Evolutionary conservation across 2,888 invertebrate genomes (phyloP).

Genomic region (Rhamnusium bicolor): DNA sequence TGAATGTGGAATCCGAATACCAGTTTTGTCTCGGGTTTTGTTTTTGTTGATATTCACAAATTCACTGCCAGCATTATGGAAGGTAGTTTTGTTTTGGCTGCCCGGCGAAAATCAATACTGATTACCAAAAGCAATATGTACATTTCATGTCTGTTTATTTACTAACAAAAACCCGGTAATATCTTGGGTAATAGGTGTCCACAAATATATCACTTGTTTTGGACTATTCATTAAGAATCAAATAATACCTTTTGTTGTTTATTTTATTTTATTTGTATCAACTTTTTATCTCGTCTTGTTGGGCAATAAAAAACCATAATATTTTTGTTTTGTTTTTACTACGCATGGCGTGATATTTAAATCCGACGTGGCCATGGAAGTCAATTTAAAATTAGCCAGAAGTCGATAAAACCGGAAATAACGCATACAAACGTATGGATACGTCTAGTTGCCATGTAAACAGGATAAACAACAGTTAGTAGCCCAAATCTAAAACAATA

Average conservation of each 20-base stretch:
- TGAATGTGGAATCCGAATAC: background rate
- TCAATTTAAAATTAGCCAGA: slow-evolving; percentile 27
- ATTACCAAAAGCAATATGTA: background rate
- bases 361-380: slow-evolving; percentile 34
- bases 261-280: background rate
- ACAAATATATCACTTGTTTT: background rate
- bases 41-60: slow-evolving; percentile 20
- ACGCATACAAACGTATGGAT: slow-evolving; percentile 3
- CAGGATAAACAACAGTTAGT: slow-evolving; percentile 7
- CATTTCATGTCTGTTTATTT: slow-evolving; percentile 14
- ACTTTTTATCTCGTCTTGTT: background rate
- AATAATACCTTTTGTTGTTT: background rate
- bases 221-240: slow-evolving; percentile 1
- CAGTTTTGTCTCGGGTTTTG: slow-evolving; percentile 15
- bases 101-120: slow-evolving; percentile 16
- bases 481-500: background rate
- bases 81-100: slow-evolving; percentile 12
- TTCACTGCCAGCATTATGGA: slow-evolving; percentile 8
- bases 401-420: slow-evolving; percentile 33
- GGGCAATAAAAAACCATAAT: slow-evolving; percentile 21
- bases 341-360: slow-evolving; percentile 25
- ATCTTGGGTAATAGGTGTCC: background rate
- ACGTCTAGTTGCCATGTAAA: slow-evolving; percentile 21
- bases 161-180: slow-evolving; percentile 25
- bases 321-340: slow-evolving; percentile 18